These are phyloP conservation scores for Muscicapa striata DNA, from an alignment of 2,797 vertebrate genomes.

Conservation along the genomic window DNA sequence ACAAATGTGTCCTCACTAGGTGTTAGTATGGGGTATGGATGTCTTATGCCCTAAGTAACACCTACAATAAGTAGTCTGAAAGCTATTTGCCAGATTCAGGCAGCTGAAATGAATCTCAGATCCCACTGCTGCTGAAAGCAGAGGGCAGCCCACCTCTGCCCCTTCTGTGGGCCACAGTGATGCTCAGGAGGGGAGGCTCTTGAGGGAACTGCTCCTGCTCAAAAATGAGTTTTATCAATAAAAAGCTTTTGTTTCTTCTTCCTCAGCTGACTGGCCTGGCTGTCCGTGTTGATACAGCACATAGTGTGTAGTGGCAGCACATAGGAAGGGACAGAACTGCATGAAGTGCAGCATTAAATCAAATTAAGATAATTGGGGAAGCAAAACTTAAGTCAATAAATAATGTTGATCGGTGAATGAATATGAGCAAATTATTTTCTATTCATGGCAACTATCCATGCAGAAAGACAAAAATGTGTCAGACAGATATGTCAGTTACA, in stretches of 20 bases:
- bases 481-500: not conserved
- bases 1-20: not conserved
- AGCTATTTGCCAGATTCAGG: not conserved
- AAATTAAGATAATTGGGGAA: not conserved
- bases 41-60: not conserved
- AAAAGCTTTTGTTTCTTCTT: not conserved
- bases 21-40: not conserved
- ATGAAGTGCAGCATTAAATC: not conserved
- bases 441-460: not conserved
- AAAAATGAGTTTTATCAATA: not conserved
- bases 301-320: not conserved
- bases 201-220: not conserved
- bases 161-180: not conserved
- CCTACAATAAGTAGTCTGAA: not conserved
- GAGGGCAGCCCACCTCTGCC: not conserved
- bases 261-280: not conserved
- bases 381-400: not conserved
- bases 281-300: not conserved
- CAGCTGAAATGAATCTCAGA: not conserved
- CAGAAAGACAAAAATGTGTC: constrained; percentile 22
- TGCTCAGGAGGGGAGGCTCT: not conserved
- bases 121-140: not conserved
- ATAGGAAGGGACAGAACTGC: not conserved
- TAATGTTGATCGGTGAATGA: not conserved
- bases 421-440: not conserved